Evolutionary conservation across 2,113 vertebrate genomes (phyloP), one percentile per base, ranked within the genome.

Genomic region (Brachionichthys hirsutus): DNA sequence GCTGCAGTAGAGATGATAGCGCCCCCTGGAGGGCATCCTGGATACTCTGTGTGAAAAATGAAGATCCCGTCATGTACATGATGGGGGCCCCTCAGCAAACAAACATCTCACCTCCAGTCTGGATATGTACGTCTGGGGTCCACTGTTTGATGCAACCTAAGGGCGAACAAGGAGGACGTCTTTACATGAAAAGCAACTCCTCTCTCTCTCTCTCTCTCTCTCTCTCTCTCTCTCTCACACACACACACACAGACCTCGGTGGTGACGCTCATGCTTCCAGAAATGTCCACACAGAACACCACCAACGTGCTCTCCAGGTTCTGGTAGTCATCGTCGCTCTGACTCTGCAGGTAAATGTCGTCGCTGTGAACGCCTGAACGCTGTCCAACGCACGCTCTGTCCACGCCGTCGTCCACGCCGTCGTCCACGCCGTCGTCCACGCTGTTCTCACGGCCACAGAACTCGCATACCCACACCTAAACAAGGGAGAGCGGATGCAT

Each of bases 201-300:
- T 30, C 8, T 30, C 24, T n/a, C n/a, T n/a, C n/a, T n/a, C n/a
- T 4, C 24, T 6, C 24, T 6, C 24, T 6, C 24, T 6, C 24
- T 6, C 24, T 6, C 24, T 6, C 24, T 6, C 24, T 6, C 24
- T 6, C 24, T 6, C 24, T 6, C 24, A 30, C 24, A 30, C 24
- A 30, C 24, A 30, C 24, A 30, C 24, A 30, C 38, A 71, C 75
- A 53, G 17, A 85, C 89, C 87, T 89, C 84, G 11, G 86, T 78
- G 2, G 91, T 92, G 65, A 91, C 89, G 4, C 83, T 84, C 91
- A 92, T 92, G 80, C 90, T 91, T 49, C 91, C 91, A 10, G 91
- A 92, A 15, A 87, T 80, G 68, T 92, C 91, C 60, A 92, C 89
- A n/a, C 91, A 92, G 77, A 91, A 90, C 5, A 92, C 82, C 43